These are phyloP conservation scores for Diadegma fenestrale DNA, from an alignment of 2,888 invertebrate species.

Conservation along the genomic window DNA sequence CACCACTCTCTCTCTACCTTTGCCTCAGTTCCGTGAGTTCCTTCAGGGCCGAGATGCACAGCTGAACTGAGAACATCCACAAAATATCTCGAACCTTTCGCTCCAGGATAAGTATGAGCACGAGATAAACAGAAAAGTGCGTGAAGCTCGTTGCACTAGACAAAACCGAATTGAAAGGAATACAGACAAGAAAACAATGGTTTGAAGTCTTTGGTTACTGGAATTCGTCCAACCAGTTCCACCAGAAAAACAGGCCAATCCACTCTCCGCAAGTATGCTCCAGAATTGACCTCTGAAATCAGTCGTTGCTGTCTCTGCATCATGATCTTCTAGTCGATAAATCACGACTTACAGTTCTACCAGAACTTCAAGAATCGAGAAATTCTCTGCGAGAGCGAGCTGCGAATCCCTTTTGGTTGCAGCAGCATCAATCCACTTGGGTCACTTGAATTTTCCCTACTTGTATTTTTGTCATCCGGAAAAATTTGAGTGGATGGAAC, in stretches of 20 bases:
- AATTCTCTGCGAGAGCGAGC: conserved; percentile 20
- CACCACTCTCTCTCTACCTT: conserved; percentile 38
- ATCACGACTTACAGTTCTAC: conserved; percentile 9
- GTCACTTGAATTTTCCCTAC: neutral
- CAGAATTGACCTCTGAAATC: neutral
- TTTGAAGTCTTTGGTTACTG: neutral
- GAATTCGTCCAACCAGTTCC: neutral
- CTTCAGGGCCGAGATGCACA: neutral
- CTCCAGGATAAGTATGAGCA: neutral
- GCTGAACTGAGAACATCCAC: neutral
- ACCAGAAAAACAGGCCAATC: neutral
- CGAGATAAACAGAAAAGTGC: neutral
- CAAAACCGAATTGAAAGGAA: conserved; percentile 6
- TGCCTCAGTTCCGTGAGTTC: conserved; percentile 6
- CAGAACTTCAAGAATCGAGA: conserved; percentile 40
- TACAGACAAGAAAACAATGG: conserved; percentile 2
- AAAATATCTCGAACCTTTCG: neutral
- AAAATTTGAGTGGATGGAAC: neutral
- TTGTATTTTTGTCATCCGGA: conserved; percentile 4
- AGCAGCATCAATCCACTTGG: neutral
- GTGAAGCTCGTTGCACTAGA: neutral
- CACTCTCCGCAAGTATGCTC: neutral
- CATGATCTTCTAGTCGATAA: neutral
- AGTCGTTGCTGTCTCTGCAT: conserved; percentile 2
- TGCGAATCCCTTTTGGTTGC: neutral